These are phyloP conservation scores for Platorchestia sp. DNA, from an alignment of 1,140 invertebrate species.

Conservation along the genomic window DNA sequence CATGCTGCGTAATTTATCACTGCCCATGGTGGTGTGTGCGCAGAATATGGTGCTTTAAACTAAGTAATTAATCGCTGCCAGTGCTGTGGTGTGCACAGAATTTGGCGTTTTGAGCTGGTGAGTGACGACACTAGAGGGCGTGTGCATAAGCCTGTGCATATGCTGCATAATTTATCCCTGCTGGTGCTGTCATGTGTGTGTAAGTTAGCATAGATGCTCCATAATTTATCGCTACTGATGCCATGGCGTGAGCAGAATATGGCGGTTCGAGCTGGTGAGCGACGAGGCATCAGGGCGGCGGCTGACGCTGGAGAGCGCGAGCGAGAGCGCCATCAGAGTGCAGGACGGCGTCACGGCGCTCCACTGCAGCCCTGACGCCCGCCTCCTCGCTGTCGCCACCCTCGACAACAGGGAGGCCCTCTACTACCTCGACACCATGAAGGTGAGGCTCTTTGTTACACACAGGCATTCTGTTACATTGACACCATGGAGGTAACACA, in stretches of 20 bases:
- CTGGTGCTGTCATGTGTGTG: no score
- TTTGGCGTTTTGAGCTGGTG: no score
- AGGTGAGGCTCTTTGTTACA: background rate
- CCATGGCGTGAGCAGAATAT: background rate
- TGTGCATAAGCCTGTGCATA: no score
- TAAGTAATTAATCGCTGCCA: no score
- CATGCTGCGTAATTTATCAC: no score
- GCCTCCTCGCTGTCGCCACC: slow-evolving; percentile 45
- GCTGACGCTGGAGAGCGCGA: slow-evolving; percentile 17
- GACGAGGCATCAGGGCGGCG: background rate
- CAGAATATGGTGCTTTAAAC: no score
- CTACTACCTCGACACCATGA: slow-evolving; percentile 57
- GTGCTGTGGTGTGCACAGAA: background rate
- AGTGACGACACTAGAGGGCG: no score
- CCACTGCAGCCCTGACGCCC: slow-evolving; percentile 46
- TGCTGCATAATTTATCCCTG: no score
- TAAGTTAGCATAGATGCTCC: no score
- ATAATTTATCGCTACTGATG: no score
- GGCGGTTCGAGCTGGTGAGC: slow-evolving; percentile 38
- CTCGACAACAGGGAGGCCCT: slow-evolving; percentile 58
- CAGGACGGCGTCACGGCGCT: slow-evolving; percentile 52
- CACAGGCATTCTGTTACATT: background rate
- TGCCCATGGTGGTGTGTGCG: no score
- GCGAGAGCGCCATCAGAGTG: background rate
- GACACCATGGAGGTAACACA: background rate